Evolutionary conservation across 2,888 invertebrate genomes (phyloP).

Genomic region (Trichacis sp.): DNA sequence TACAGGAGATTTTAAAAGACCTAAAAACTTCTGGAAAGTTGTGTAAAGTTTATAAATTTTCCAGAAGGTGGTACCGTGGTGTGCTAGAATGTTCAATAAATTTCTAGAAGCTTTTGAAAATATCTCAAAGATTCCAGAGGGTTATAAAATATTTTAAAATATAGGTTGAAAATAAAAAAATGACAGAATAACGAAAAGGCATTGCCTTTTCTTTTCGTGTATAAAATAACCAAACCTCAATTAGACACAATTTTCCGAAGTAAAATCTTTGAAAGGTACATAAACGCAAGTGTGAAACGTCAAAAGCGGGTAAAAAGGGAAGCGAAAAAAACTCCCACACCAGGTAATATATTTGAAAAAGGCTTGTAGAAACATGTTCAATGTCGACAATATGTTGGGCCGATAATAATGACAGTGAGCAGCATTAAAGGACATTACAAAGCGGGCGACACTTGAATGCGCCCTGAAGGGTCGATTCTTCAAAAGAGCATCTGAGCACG

Average conservation of each 20-base stretch:
- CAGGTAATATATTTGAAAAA: slow-evolving; percentile 28
- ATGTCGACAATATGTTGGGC: slow-evolving; percentile 62
- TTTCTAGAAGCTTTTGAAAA: no score
- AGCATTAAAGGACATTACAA: slow-evolving; percentile 65
- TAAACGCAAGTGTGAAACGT: not conserved
- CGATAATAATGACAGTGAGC: slow-evolving; percentile 62
- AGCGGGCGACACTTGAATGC: slow-evolving; percentile 65
- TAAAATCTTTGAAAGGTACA: not conserved
- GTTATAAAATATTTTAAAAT: no score
- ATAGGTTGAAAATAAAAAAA: no score
- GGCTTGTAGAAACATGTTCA: slow-evolving; percentile 52
- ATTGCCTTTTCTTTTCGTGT: no score
- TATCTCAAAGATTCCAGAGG: no score
- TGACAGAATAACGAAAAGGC: no score
- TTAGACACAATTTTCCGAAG: not conserved
- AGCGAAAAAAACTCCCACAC: not conserved
- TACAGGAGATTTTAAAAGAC: no score
- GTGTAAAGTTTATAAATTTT: no score
- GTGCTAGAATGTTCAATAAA: no score
- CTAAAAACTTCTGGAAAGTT: no score
- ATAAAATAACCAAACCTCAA: no score
- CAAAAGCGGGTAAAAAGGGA: not conserved
- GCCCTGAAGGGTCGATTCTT: slow-evolving; percentile 58
- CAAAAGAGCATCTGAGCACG: slow-evolving; percentile 62
- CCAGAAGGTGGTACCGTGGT: no score